A percentile compares a stretch with the other conserved stretches of the same genome.
Conservation (phyloP, 2,797 vertebrate genomes). For the Hozukius guyotensis region DNA sequence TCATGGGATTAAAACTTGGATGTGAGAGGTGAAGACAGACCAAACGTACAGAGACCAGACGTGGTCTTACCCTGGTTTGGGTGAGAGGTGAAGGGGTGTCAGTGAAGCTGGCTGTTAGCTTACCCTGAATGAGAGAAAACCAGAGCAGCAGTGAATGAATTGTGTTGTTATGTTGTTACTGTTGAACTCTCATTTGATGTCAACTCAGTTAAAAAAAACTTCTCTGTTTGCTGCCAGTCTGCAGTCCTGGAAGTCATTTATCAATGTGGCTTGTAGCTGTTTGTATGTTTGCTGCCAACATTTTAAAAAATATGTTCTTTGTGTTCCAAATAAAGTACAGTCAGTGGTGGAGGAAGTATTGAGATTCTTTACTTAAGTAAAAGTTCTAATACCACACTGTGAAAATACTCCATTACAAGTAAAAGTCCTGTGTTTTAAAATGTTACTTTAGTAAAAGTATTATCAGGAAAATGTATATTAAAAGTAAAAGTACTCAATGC, state of each 20-base stretch:
- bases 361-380: background rate
- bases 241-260: background rate
- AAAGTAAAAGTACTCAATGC: background rate
- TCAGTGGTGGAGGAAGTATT: background rate
- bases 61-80: constrained; percentile 78
- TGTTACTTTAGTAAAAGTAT: too few relatives aligned
- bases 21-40: constrained; percentile 20
- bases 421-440: too few relatives aligned
- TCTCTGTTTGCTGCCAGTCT: background rate
- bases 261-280: background rate
- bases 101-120: constrained; percentile 78
- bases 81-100: constrained; percentile 71
- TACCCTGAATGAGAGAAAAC: constrained; percentile 80
- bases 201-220: constrained; percentile 11
- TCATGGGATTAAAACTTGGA: constrained; percentile 5
- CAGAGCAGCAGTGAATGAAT: constrained; percentile 76
- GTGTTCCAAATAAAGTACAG: background rate
- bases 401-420: background rate
- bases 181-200: constrained; percentile 40
- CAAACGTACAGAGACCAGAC: constrained; percentile 53
- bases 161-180: constrained; percentile 29
- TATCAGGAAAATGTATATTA: background rate
- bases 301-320: background rate
- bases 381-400: background rate
- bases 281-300: background rate